A percentile compares a stretch with the other conserved stretches of the same genome.
phyloP scores from a whole-genome alignment of 2,888 invertebrate species.

The Cheilosia variabilis region DNA sequence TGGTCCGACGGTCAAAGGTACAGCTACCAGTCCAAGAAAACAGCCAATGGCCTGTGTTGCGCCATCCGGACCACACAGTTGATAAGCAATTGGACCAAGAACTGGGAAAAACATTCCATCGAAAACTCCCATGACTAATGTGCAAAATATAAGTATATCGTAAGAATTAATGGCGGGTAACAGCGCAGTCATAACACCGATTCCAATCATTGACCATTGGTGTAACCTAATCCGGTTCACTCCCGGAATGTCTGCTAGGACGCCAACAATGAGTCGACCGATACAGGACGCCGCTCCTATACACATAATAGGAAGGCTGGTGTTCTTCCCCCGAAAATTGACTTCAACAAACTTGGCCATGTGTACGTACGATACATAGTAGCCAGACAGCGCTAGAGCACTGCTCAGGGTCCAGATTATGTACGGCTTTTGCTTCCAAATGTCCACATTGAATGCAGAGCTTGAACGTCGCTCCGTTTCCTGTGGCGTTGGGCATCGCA shows the following conservation, averaged over 20 bases:
- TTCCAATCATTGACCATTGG: constrained; percentile 61
- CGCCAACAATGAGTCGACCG: constrained; percentile 62
- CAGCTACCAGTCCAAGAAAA: constrained; percentile 62
- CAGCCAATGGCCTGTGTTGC: constrained; percentile 68
- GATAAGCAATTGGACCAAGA: constrained; percentile 61
- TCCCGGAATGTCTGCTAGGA: constrained; percentile 61
- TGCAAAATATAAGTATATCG: constrained; percentile 30
- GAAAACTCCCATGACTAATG: constrained; percentile 58
- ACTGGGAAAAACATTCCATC: constrained; percentile 72
- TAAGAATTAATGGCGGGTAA: constrained; percentile 45
- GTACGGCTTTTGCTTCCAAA: constrained; percentile 62
- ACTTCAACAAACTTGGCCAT: constrained; percentile 63
- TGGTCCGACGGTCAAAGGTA: constrained; percentile 61
- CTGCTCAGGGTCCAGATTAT: constrained; percentile 65
- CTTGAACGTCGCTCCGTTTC: neutral
- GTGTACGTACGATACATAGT: constrained; percentile 68
- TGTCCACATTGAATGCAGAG: constrained; percentile 48
- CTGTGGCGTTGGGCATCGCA: constrained; percentile 32
- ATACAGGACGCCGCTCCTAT: constrained; percentile 68
- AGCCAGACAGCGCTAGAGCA: constrained; percentile 60
- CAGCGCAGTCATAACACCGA: constrained; percentile 49
- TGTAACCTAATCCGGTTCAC: constrained; percentile 57
- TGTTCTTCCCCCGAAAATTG: constrained; percentile 55
- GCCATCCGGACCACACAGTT: constrained; percentile 61
- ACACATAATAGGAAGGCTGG: constrained; percentile 63